A percentile compares a stretch with the other conserved stretches of the same genome.
phyloP scores from a whole-genome alignment of 2,113 vertebrate genomes.

The Phalacrocorax aristotelis region DNA sequence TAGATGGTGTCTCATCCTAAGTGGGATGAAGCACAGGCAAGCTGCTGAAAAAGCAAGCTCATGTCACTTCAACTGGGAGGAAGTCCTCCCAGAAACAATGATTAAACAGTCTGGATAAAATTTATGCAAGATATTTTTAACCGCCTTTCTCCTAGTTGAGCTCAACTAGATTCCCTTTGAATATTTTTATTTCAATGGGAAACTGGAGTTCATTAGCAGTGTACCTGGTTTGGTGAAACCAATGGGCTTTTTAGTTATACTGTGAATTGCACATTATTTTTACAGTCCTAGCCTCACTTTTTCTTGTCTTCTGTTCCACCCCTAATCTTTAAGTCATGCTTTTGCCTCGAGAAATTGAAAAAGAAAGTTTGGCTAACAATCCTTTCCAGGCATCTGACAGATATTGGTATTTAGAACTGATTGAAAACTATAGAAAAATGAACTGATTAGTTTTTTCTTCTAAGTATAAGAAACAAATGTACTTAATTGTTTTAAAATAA shows the following conservation, averaged over 20 bases:
- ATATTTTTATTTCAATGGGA: background rate
- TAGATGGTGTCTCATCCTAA: background rate
- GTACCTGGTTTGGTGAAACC: background rate
- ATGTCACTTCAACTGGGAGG: background rate
- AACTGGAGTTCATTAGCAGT: background rate
- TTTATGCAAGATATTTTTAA: background rate
- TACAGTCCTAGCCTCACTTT: background rate
- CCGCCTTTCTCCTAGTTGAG: background rate
- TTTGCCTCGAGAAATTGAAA: background rate
- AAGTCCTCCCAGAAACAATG: background rate
- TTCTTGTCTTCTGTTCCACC: background rate
- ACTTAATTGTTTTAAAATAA: background rate
- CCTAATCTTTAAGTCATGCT: background rate
- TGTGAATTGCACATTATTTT: background rate
- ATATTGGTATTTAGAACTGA: slow-evolving; percentile 66
- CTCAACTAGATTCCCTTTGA: background rate
- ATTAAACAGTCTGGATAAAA: background rate
- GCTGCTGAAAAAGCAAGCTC: background rate
- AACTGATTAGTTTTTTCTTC: rapidly evolving
- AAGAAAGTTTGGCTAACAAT: background rate
- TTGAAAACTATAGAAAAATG: background rate
- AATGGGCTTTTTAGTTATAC: background rate
- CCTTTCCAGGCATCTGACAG: slow-evolving; percentile 1
- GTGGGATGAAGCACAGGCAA: background rate
- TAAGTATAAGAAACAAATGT: background rate